These are phyloP conservation scores for Diabrotica undecimpunctata DNA, from an alignment of 1,140 invertebrate species.

Conservation along the genomic window DNA sequence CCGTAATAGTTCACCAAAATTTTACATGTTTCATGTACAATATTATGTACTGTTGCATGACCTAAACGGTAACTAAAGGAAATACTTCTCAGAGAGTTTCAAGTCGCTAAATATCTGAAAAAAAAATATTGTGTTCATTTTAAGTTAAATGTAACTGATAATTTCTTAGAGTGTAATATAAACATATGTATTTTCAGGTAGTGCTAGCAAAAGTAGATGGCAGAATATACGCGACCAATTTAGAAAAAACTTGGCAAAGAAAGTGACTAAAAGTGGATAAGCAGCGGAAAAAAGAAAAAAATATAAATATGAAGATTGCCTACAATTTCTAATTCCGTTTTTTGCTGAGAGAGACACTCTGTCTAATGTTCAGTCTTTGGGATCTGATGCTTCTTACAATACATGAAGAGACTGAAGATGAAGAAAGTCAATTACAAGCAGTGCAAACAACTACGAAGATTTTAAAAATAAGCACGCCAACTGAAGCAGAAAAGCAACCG, in stretches of 20 bases:
- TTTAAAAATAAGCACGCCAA: no score
- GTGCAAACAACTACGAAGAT: no score
- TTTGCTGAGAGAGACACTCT: conserved; percentile 15
- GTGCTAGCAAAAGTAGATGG: background rate
- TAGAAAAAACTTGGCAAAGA: conserved; percentile 19
- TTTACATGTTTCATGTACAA: conserved; percentile 35
- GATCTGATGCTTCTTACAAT: no score
- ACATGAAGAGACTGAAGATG: no score
- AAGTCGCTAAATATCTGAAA: conserved; percentile 28
- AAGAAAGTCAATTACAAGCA: no score
- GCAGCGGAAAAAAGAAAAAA: conserved; percentile 13
- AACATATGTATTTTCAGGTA: background rate
- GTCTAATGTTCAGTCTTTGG: conserved; percentile 6
- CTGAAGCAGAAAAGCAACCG: no score
- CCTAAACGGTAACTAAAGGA: conserved; percentile 41
- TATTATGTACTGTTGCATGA: conserved; percentile 32
- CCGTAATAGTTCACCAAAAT: conserved; percentile 33
- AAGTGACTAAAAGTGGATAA: conserved; percentile 25
- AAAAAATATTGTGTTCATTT: conserved; percentile 19
- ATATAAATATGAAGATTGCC: conserved; percentile 24
- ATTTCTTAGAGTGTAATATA: no score
- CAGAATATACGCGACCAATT: conserved; percentile 18
- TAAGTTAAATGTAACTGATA: background rate
- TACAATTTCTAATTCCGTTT: conserved; percentile 21
- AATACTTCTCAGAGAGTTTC: conserved; percentile 30